Conservation (phyloP, 2,113 vertebrate genomes). For the Mirza zaza region DNA sequence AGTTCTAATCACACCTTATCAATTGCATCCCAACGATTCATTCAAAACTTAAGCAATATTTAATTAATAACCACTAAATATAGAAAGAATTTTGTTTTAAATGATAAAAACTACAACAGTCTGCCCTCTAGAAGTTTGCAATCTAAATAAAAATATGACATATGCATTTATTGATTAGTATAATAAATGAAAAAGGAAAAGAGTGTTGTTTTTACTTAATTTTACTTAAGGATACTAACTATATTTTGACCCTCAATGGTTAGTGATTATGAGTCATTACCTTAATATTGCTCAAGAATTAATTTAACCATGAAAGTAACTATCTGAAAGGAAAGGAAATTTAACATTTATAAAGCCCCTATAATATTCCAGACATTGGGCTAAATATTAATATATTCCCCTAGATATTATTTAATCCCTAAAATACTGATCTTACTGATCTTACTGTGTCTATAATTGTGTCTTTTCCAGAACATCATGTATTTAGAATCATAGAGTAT, state of each 20-base stretch:
- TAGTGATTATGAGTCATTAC: not conserved
- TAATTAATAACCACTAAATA: not conserved
- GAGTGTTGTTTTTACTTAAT: not conserved
- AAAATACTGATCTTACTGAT: not conserved
- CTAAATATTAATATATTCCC: not conserved
- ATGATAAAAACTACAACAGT: not conserved
- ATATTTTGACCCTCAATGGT: not conserved
- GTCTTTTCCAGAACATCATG: not conserved
- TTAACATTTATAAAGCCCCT: not conserved
- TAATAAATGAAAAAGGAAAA: not conserved
- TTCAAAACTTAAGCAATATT: not conserved
- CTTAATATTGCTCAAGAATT: not conserved
- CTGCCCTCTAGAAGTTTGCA: not conserved
- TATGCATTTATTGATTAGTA: not conserved
- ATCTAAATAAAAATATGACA: constrained; percentile 2
- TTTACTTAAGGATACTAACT: not conserved
- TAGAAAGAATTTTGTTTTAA: not conserved
- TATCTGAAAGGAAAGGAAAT: not conserved
- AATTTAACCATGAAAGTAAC: not conserved
- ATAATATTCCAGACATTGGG: not conserved
- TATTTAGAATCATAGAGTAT: not conserved
- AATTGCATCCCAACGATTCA: not conserved
- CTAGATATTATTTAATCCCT: not conserved
- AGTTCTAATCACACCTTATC: not conserved
- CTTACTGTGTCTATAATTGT: not conserved